Conservation (phyloP, 2,113 vertebrate species). For the Vulpes ferrilata region DNA sequence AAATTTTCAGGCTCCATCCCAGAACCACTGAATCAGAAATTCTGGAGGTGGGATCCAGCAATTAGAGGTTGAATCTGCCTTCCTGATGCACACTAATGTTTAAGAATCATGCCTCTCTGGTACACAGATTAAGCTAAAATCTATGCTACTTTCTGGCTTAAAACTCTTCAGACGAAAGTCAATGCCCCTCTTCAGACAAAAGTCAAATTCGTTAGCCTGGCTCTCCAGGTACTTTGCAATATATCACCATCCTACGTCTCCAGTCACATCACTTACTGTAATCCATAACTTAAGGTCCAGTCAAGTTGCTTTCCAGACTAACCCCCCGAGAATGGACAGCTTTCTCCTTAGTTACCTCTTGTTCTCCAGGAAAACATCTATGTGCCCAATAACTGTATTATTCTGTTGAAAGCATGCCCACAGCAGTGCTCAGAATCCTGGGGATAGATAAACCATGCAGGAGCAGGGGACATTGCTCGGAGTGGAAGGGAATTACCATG, state of each 20-base stretch:
- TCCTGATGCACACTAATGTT: background rate
- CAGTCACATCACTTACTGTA: background rate
- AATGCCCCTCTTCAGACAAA: background rate
- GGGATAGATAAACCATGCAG: background rate
- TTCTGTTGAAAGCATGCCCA: background rate
- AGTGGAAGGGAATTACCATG: background rate
- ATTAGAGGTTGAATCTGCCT: background rate
- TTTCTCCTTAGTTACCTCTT: background rate
- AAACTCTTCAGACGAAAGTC: background rate
- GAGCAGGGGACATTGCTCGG: background rate
- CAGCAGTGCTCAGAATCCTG: background rate
- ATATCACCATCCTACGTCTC: background rate
- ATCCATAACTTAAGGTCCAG: background rate
- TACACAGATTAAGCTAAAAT: background rate
- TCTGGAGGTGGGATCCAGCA: background rate
- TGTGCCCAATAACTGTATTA: background rate
- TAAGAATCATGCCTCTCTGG: background rate
- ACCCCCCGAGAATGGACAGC: background rate
- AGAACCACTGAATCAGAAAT: background rate
- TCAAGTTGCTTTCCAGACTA: background rate
- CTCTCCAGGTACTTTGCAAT: background rate
- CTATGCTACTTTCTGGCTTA: conserved; percentile 5
- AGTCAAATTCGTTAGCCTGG: background rate
- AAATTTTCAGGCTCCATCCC: background rate
- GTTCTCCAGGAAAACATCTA: background rate